Evolutionary conservation across 1,140 invertebrate species (phyloP).

Genomic region (Lordiphosa collinella): DNA sequence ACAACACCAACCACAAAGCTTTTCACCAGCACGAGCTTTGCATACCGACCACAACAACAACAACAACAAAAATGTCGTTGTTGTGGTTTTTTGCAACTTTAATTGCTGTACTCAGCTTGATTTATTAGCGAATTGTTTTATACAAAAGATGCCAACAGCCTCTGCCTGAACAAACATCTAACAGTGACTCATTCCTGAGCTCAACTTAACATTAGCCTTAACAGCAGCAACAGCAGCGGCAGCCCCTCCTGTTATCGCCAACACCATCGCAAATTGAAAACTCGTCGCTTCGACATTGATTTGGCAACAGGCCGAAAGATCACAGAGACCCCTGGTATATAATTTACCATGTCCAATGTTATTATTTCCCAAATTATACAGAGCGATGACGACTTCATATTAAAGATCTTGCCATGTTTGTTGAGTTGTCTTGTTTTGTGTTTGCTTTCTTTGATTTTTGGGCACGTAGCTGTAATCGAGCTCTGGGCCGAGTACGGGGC

Average conservation of each 20-base stretch:
- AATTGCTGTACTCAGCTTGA: slow-evolving; percentile 76
- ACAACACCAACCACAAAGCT: slow-evolving; percentile 31
- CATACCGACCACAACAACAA: slow-evolving; percentile 34
- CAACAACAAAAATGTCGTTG: slow-evolving; percentile 51
- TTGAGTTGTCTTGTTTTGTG: slow-evolving; percentile 7
- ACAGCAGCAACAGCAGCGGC: slow-evolving; percentile 55
- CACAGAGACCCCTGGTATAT: slow-evolving; percentile 20
- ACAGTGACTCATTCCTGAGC: slow-evolving; percentile 47
- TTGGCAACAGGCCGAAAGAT: slow-evolving; percentile 21
- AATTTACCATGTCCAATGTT: slow-evolving; percentile 70
- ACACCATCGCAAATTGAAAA: slow-evolving; percentile 73
- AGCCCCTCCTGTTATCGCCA: slow-evolving; percentile 42
- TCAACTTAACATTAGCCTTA: slow-evolving; percentile 41
- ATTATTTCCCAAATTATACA: slow-evolving; percentile 68
- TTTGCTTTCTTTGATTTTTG: slow-evolving; percentile 7
- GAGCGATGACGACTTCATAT: slow-evolving; percentile 63
- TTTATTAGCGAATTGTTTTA: slow-evolving; percentile 78
- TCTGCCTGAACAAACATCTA: slow-evolving; percentile 12
- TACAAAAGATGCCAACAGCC: slow-evolving; percentile 57
- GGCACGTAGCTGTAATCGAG: slow-evolving; percentile 35
- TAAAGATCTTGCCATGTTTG: slow-evolving; percentile 4
- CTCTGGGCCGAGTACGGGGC: slow-evolving; percentile 17
- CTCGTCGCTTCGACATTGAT: slow-evolving; percentile 54
- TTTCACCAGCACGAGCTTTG: slow-evolving; percentile 54
- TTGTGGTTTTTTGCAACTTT: slow-evolving; percentile 71